These are phyloP conservation scores for Petrocephalus schoutedeni DNA, from an alignment of 2,797 vertebrate species.

Conservation along the genomic window DNA sequence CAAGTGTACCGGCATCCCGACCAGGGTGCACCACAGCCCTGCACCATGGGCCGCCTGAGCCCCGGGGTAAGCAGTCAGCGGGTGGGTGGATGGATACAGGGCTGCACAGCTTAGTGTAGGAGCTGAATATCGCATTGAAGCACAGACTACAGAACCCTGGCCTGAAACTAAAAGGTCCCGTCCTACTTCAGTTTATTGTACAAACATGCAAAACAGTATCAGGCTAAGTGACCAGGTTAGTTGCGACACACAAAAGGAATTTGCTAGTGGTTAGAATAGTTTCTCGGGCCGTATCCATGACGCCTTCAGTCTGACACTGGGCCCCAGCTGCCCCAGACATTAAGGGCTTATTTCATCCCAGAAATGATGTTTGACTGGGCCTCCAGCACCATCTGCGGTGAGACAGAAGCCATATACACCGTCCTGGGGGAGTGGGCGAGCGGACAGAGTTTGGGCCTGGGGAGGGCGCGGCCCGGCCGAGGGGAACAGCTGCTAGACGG, in stretches of 20 bases:
- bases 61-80: background rate
- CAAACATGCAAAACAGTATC: no score
- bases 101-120: background rate
- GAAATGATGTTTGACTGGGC: background rate
- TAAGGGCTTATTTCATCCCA: background rate
- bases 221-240: no score
- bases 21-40: background rate
- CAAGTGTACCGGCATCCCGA: background rate
- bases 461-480: background rate
- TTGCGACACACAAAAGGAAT: no score
- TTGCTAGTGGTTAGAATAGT: no score
- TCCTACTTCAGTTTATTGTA: no score
- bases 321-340: background rate
- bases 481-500: background rate
- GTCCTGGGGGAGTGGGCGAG: background rate
- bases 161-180: no score
- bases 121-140: background rate
- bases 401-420: background rate
- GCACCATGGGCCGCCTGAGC: background rate
- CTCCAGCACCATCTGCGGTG: background rate
- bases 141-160: no score
- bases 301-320: no score
- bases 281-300: no score
- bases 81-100: background rate
- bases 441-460: background rate